Conservation (phyloP, 1,140 invertebrate species). For the Papilio polyxenes region DNA sequence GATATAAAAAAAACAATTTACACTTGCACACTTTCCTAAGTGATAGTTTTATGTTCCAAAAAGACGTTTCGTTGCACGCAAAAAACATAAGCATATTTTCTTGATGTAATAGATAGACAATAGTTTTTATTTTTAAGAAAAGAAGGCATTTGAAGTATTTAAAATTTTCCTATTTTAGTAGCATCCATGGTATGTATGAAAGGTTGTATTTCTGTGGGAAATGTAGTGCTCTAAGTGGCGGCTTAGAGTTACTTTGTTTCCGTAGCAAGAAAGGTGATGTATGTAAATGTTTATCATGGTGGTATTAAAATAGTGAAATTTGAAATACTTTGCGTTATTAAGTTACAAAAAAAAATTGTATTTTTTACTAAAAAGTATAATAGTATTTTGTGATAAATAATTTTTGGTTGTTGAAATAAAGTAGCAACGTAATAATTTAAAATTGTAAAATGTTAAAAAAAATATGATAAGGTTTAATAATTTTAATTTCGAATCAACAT, state of each 20-base stretch:
- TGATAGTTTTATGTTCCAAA: slow-evolving; percentile 1
- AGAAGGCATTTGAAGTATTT: background rate
- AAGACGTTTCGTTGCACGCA: background rate
- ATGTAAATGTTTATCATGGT: background rate
- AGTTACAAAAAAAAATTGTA: background rate
- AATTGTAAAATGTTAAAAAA: too few species aligned
- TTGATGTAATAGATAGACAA: too few species aligned
- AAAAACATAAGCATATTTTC: background rate
- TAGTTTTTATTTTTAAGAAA: too few species aligned
- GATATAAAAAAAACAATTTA: slow-evolving; percentile 22
- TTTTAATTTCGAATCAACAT: too few species aligned
- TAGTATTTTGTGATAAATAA: too few species aligned
- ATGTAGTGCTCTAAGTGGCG: slow-evolving; percentile 64
- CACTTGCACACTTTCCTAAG: background rate
- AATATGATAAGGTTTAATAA: too few species aligned
- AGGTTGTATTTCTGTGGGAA: slow-evolving; percentile 43
- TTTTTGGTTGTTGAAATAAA: too few species aligned
- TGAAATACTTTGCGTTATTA: background rate
- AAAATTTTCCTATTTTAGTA: slow-evolving; percentile 49
- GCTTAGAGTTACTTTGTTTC: slow-evolving; percentile 56
- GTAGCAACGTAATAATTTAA: too few species aligned
- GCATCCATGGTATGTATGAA: slow-evolving; percentile 45
- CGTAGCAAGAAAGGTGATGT: slow-evolving; percentile 35
- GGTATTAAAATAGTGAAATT: slow-evolving; percentile 46
- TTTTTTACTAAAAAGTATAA: background rate